Percentiles rank a stretch among this genome's conserved stretches.
phyloP scores from a whole-genome alignment of 2,113 vertebrate species.

The Aythya baeri region DNA sequence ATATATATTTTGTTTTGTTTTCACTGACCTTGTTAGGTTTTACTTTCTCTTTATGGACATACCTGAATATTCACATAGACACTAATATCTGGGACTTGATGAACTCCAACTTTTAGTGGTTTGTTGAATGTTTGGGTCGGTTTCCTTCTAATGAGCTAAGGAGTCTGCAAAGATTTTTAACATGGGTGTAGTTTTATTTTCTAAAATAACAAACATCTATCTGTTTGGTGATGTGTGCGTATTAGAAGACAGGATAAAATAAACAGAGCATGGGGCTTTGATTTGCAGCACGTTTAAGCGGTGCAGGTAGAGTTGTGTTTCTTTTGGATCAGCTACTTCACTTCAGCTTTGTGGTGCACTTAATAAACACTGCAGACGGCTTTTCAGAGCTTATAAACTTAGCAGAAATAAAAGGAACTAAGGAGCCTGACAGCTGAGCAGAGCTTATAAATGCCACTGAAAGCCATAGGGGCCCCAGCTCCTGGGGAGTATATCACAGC shows the following conservation, averaged over 20 bases:
- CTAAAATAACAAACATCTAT: background rate
- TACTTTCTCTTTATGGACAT: background rate
- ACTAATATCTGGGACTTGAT: background rate
- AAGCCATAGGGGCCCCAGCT: background rate
- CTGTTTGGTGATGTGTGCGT: background rate
- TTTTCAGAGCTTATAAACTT: conserved; percentile 62
- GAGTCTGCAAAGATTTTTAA: background rate
- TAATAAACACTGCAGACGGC: conserved; percentile 37
- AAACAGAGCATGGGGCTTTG: background rate
- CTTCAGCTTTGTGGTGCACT: background rate
- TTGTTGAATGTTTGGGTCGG: background rate
- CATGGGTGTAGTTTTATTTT: background rate
- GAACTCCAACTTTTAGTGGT: background rate
- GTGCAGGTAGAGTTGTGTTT: conserved; percentile 16
- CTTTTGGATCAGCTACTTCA: conserved; percentile 33
- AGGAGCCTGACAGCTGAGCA: conserved; percentile 25
- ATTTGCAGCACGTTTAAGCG: background rate
- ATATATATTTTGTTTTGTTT: background rate
- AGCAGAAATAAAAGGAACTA: conserved; percentile 55
- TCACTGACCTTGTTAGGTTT: background rate
- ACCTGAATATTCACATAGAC: background rate
- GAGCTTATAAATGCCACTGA: conserved; percentile 42
- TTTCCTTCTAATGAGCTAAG: background rate
- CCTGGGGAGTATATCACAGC: conserved; percentile 20
- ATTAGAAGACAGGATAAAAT: background rate